Evolutionary conservation across 2,888 invertebrate genomes (phyloP), one percentile per base, ranked within the genome.

Genomic region (Altica lythri): DNA sequence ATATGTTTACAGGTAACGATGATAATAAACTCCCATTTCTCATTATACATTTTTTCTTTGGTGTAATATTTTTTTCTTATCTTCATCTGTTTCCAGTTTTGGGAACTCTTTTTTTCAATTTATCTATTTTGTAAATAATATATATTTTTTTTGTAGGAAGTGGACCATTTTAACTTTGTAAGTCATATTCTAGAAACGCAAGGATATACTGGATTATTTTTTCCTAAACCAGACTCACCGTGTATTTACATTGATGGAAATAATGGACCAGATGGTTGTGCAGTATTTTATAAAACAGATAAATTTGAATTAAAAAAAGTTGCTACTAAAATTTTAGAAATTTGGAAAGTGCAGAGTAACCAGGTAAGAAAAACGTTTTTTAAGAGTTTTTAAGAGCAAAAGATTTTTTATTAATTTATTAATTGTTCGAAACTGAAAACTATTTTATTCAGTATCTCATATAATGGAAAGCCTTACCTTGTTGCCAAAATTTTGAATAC

Each of bases 261-360:
- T 68, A 85, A 85, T 66, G 90, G 90, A 1, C 88, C 89, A 0
- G 90, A 90, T 73, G 89, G 90, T 5, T 90, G 89, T 73, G 89
- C 89, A 18, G 79, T 90, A 44, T 89, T 90, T 73, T 89, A 83
- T 72, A 80, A 83, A 58, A 79, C 79, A 42, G 79, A 81, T 59
- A 84, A 84, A 71, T 83, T 86, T 61, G 81, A 85, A 50, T 72
- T 86, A 44, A 65, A 85, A 14, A 76, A 78, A 54, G 79, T 78
- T 17, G 81, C 84, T 49, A 82, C 81, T 1, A 78, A 83, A 54
- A 78, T 86, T 43, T 77, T 87, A 34, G 85, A 86, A 74, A 86
- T 87, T n/a, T 87, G 86, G 86, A 79, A 82, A 55, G 85, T 86
- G 4, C 86, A 86, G 70, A 86, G 86, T 67, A 88, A 88, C 74